Percentiles rank a stretch among this genome's conserved stretches.
These are phyloP conservation scores for Tiaroga cobitis DNA, from an alignment of 2,797 vertebrate species.

Conservation along the genomic window DNA sequence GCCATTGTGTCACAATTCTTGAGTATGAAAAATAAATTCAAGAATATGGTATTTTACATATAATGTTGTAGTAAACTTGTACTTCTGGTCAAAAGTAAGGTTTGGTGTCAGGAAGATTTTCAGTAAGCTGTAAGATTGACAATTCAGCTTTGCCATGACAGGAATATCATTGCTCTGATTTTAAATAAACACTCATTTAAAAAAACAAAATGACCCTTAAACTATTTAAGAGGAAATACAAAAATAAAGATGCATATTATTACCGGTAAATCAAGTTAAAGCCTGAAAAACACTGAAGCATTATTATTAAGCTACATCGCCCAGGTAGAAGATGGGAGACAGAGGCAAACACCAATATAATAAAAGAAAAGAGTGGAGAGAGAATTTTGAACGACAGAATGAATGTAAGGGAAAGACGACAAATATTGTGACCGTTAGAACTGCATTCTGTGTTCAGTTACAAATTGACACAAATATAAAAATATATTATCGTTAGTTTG, in stretches of 20 bases:
- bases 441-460: background rate
- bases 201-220: background rate
- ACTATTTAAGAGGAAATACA: background rate
- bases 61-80: background rate
- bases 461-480: background rate
- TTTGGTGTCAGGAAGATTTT: background rate
- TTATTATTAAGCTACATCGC: background rate
- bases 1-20: background rate
- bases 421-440: constrained; percentile 19
- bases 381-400: constrained; percentile 1
- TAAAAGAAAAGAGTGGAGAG: constrained; percentile 6
- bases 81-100: background rate
- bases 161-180: background rate
- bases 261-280: background rate
- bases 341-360: background rate
- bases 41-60: background rate
- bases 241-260: background rate
- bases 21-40: background rate
- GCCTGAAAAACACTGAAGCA: constrained; percentile 37
- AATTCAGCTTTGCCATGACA: background rate
- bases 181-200: background rate
- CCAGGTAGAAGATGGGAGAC: background rate
- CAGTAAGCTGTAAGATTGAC: background rate
- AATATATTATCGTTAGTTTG: background rate
- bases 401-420: constrained; percentile 28